phyloP scores from a whole-genome alignment of 2,888 invertebrate species.

The Drosophila melanosoma region DNA sequence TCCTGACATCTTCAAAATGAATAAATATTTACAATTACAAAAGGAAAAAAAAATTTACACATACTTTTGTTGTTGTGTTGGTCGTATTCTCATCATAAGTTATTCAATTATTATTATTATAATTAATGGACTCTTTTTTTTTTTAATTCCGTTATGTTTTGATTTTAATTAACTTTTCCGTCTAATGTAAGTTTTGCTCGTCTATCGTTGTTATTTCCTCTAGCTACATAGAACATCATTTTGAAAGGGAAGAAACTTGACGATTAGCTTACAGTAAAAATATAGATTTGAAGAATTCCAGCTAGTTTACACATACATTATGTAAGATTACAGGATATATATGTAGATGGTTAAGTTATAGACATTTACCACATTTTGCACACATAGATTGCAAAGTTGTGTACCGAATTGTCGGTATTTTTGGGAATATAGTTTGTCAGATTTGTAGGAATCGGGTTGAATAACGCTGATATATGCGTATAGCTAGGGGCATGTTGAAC shows the following conservation, averaged over 20 bases:
- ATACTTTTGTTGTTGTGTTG: constrained; percentile 40
- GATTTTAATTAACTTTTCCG: constrained; percentile 17
- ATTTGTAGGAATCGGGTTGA: not conserved
- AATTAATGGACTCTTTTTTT: constrained; percentile 45
- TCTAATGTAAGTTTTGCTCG: constrained; percentile 10
- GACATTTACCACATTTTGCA: constrained; percentile 55
- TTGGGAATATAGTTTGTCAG: constrained; percentile 5
- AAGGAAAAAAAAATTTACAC: constrained; percentile 22
- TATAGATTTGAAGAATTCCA: constrained; percentile 36
- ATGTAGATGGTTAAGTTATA: constrained; percentile 44
- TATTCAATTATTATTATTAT: constrained; percentile 19
- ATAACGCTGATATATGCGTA: constrained; percentile 8
- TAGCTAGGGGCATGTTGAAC: constrained; percentile 16
- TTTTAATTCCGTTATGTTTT: constrained; percentile 20
- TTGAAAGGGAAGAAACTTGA: constrained; percentile 14
- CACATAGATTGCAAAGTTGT: constrained; percentile 44
- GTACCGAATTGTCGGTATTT: constrained; percentile 7
- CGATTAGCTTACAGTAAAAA: constrained; percentile 21
- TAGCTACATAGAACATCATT: constrained; percentile 13
- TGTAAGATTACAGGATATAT: constrained; percentile 22
- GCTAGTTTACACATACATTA: constrained; percentile 42
- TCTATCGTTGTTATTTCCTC: constrained; percentile 1
- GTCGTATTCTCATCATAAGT: constrained; percentile 54
- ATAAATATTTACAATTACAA: constrained; percentile 49
- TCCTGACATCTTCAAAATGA: constrained; percentile 26